Conservation (phyloP, 2,888 invertebrate species). For the Andrena chrysosceles region DNA sequence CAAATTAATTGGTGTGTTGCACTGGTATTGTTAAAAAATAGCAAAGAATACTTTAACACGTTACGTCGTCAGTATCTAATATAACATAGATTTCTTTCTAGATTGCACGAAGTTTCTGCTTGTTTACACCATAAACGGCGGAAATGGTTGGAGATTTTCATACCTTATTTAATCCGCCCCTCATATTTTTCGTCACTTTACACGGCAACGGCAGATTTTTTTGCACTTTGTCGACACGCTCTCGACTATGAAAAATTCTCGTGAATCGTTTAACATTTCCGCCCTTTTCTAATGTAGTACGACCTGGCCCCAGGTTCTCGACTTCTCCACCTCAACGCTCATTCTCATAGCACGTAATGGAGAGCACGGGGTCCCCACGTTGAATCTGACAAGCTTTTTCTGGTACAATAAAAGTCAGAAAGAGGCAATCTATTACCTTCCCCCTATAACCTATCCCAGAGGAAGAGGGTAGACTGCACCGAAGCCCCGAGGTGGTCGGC, state of each 20-base stretch:
- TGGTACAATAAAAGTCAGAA: conserved; percentile 78
- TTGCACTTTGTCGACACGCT: conserved; percentile 18
- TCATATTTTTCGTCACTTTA: conserved; percentile 7
- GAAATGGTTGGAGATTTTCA: not conserved
- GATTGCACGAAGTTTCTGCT: not conserved
- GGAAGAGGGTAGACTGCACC: conserved; percentile 63
- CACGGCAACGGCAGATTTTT: conserved; percentile 12
- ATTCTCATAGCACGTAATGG: conserved; percentile 67
- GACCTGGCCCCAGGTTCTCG: conserved; percentile 38
- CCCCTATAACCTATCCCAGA: conserved; percentile 59
- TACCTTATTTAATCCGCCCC: not conserved
- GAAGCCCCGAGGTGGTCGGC: conserved; percentile 67
- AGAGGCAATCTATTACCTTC: conserved; percentile 77
- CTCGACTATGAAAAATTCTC: conserved; percentile 43
- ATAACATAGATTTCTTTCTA: not conserved
- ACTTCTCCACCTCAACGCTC: conserved; percentile 58
- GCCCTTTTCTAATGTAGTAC: conserved; percentile 44
- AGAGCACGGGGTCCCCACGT: conserved; percentile 64
- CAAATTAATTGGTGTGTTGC: no score
- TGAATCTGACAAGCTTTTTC: conserved; percentile 77
- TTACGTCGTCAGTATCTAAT: no score
- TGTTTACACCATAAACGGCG: not conserved
- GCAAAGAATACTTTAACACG: no score
- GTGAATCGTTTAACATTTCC: conserved; percentile 56
- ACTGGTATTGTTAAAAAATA: no score